Conservation (phyloP, 2,888 invertebrate species). For the Xiphydria camelus region DNA sequence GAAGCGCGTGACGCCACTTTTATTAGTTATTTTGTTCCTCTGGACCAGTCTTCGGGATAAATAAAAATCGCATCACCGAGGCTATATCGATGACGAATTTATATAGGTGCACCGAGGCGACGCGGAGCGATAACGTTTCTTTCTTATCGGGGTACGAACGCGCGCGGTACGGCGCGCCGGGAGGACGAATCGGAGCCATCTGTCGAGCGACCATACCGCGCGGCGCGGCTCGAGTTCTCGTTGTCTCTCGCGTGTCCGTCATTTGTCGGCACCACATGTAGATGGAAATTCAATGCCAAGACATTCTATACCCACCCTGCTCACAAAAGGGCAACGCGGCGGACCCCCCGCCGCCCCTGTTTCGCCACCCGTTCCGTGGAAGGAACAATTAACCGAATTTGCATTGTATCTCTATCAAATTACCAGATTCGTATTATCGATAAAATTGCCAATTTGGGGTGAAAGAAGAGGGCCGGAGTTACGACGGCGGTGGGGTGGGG, state of each 20-base stretch:
- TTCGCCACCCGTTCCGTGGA: conserved; percentile 9
- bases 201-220: conserved; percentile 16
- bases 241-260: conserved; percentile 34
- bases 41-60: no score
- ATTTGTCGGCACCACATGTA: conserved; percentile 43
- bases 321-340: conserved; percentile 35
- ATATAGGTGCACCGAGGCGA: no score
- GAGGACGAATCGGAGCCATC: conserved; percentile 34
- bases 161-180: no score
- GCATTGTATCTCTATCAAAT: conserved; percentile 58
- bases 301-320: conserved; percentile 34
- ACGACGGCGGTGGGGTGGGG: conserved; percentile 22
- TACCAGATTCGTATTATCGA: conserved; percentile 57
- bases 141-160: no score
- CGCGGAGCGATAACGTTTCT: conserved; percentile 16
- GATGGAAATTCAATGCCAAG: conserved; percentile 49
- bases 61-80: no score
- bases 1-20: no score
- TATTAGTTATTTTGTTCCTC: no score
- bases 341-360: conserved; percentile 20
- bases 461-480: conserved; percentile 20
- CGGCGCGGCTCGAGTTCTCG: conserved; percentile 17
- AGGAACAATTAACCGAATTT: conserved; percentile 57
- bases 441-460: conserved; percentile 56
- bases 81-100: no score